These are phyloP conservation scores for Rhinatrema bivittatum DNA, from an alignment of 2,797 vertebrate genomes.

Conservation along the genomic window DNA sequence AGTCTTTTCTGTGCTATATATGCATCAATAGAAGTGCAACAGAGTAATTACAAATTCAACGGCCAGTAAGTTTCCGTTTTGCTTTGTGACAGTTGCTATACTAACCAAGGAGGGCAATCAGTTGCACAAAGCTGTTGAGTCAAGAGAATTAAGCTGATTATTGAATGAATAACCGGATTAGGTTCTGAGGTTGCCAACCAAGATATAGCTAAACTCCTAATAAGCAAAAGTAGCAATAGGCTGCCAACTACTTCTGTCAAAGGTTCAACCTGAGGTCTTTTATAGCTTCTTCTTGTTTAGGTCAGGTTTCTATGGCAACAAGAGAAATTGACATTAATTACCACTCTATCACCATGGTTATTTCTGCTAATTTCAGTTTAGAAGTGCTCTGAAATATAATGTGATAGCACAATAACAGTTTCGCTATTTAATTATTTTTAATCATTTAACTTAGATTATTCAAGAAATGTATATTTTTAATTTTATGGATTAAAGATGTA, in stretches of 20 bases:
- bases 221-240: slow-evolving; percentile 24
- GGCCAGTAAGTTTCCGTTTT: not conserved
- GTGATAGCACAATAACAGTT: not conserved
- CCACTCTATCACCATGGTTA: slow-evolving; percentile 24
- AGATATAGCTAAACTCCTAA: slow-evolving; percentile 23
- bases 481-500: too few species aligned
- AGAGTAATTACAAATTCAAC: not conserved
- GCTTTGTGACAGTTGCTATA: slow-evolving; percentile 7
- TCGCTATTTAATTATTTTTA: not conserved
- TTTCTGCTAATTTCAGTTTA: slow-evolving; percentile 37
- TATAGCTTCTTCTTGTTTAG: slow-evolving; percentile 36
- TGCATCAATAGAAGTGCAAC: not conserved
- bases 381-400: slow-evolving; percentile 29
- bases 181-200: slow-evolving; percentile 29
- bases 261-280: slow-evolving; percentile 44
- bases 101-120: slow-evolving; percentile 29
- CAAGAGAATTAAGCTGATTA: slow-evolving; percentile 39
- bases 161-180: slow-evolving; percentile 45
- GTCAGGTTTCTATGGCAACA: slow-evolving; percentile 42
- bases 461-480: too few species aligned
- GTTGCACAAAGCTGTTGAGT: slow-evolving; percentile 24
- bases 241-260: slow-evolving; percentile 10
- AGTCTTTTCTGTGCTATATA: too few species aligned
- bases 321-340: slow-evolving; percentile 50
- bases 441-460: too few species aligned